Base-by-base conservation (phyloP, 2,888 invertebrate species). In the Holacanthella duospinosa region DNA sequence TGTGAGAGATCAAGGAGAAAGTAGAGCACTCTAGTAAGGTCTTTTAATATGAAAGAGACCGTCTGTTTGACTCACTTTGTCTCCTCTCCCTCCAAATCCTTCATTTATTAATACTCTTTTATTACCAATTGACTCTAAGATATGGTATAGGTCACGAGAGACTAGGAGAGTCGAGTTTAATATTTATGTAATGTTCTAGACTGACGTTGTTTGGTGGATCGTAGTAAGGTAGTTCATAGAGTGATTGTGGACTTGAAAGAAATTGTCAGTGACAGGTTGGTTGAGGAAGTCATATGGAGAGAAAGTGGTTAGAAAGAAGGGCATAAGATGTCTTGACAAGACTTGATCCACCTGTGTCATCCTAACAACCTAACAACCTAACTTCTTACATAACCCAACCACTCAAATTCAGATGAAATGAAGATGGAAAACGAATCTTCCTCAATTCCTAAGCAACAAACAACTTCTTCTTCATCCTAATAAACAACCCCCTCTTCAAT, bases 191-290 rank as follows among this genome's bases (percentile, higher is more conserved):
- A 48, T 48, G 16, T 16, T 36, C 36, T 36, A 48, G 21, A 21
- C 21, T n/a, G 12, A n/a, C 48, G 4, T 9, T 9, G n/a, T 9
- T 9, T 48, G 48, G 48, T 16, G n/a, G 48, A 21, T 16, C 12
- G 48, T 48, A 21, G 36, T 6, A 36, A 6, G 6, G 9, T 36
- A 9, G 6, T 36, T 36, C 36, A 9, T 6, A 16, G 36, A 16
- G 36, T 36, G 36, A 16, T 9, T n/a, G n/a, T n/a, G n/a, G n/a
- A n/a, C n/a, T n/a, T n/a, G 16, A 36, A 36, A 21, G n/a, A 48
- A 48, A 48, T 48, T 48, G 48, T 48, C 48, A 48, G 48, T 48
- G 48, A 48, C 48, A 48, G 48, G 48, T 48, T 48, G 48, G 19
- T 48, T 48, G 21, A 21, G 48, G n/a, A 48, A 21, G 48, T n/a